Evolutionary conservation across 2,113 vertebrate genomes (phyloP).

Genomic region (Pterocles gutturalis): DNA sequence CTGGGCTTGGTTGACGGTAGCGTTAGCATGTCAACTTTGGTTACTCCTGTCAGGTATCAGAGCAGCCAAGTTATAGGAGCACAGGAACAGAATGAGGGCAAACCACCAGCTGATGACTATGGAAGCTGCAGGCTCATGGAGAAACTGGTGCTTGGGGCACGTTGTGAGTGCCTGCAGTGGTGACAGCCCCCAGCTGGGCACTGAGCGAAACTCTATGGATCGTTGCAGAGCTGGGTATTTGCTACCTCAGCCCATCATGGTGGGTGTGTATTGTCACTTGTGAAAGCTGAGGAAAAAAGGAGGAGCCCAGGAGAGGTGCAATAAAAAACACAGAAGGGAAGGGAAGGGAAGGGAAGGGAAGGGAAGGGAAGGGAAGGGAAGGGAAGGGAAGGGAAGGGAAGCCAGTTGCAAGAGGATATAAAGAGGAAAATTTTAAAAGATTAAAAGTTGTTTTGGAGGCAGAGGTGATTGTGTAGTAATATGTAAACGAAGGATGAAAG

Average conservation of each 20-base stretch:
- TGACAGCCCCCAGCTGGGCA: fast-evolving
- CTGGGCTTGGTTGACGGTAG: background rate
- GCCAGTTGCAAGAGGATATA: background rate
- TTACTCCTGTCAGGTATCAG: fast-evolving
- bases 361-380: too few species aligned
- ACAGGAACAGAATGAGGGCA: background rate
- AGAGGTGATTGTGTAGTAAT: background rate
- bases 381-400: background rate
- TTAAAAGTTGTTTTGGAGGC: background rate
- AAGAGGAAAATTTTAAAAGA: background rate
- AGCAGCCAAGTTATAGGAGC: background rate
- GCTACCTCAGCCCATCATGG: background rate
- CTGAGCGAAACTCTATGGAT: background rate
- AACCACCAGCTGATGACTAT: background rate
- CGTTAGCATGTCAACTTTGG: background rate
- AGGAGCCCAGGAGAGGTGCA: background rate
- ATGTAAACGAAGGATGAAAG: background rate
- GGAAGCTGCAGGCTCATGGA: fast-evolving
- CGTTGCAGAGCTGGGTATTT: background rate
- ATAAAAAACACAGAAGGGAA: background rate
- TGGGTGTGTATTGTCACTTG: fast-evolving
- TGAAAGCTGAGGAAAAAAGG: background rate
- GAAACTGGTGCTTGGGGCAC: background rate
- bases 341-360: background rate
- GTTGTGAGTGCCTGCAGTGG: fast-evolving